Conservation (phyloP, 2,797 vertebrate species). For the Acipenser oxyrinchus region DNA sequence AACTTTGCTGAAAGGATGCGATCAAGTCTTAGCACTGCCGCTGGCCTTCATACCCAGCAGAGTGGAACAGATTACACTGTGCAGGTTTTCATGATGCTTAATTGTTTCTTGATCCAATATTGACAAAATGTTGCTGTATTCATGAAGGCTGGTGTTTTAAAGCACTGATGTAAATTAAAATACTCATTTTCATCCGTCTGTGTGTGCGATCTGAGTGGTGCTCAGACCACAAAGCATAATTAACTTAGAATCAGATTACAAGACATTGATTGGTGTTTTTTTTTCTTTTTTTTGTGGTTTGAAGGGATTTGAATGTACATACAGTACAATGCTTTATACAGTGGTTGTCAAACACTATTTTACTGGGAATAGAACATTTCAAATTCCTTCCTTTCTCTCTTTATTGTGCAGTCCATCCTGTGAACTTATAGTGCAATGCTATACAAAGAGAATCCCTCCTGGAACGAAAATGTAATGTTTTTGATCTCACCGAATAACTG, state of each 20-base stretch:
- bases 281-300: not conserved
- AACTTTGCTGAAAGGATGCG: not conserved
- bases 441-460: too few species aligned
- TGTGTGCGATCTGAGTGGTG: slow-evolving; percentile 23
- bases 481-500: too few species aligned
- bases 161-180: slow-evolving; percentile 43
- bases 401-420: too few species aligned
- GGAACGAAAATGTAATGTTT: too few species aligned
- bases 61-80: slow-evolving; percentile 25
- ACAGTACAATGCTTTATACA: not conserved
- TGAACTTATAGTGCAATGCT: too few species aligned
- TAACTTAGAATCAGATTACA: slow-evolving; percentile 40
- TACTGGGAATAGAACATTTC: not conserved
- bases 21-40: slow-evolving; percentile 7
- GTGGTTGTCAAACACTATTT: not conserved
- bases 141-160: slow-evolving; percentile 35
- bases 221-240: slow-evolving; percentile 30
- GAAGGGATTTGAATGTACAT: not conserved
- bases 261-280: slow-evolving; percentile 34
- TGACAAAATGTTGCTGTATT: slow-evolving; percentile 43
- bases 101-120: slow-evolving; percentile 54
- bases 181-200: slow-evolving; percentile 27
- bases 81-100: slow-evolving; percentile 45
- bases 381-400: not conserved
- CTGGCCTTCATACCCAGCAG: slow-evolving; percentile 19